Conservation (phyloP, 2,797 vertebrate genomes). For the Coregonus ussuriensis region DNA sequence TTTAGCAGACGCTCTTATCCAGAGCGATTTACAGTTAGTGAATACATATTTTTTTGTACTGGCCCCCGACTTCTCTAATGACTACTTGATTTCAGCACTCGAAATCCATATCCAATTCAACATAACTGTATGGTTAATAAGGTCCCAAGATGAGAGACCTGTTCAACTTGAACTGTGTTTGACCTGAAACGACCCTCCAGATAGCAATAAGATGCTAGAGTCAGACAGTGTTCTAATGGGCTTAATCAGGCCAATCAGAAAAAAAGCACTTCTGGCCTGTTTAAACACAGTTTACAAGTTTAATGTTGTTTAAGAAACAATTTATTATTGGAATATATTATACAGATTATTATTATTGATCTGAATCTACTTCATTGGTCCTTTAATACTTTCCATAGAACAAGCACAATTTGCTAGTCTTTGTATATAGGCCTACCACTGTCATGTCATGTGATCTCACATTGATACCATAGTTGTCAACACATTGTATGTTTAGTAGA, state of each 20-base stretch:
- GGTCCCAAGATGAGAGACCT: constrained; percentile 24
- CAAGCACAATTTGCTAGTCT: no score
- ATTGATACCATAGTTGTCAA: not conserved
- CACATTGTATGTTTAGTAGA: not conserved
- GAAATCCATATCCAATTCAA: not conserved
- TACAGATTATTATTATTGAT: not conserved
- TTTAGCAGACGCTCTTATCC: no score
- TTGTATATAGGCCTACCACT: not conserved
- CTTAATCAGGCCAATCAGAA: constrained; percentile 29
- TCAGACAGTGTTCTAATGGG: not conserved
- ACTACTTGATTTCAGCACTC: not conserved
- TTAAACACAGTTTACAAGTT: constrained; percentile 15
- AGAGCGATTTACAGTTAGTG: no score
- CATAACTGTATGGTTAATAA: not conserved
- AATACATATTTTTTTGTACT: no score
- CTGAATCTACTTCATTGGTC: no score
- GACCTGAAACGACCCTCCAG: constrained; percentile 28
- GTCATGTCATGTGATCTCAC: not conserved
- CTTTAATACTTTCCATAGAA: no score
- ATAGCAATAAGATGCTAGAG: constrained; percentile 34
- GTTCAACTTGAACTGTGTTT: constrained; percentile 39
- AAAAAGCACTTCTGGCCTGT: constrained; percentile 9
- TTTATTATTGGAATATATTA: not conserved
- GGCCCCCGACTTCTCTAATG: constrained; percentile 12
- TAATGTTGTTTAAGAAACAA: constrained; percentile 20